A percentile compares a stretch with the other conserved stretches of the same genome.
phyloP scores from a whole-genome alignment of 2,113 vertebrate species.

The Mastomys natalensis region DNA sequence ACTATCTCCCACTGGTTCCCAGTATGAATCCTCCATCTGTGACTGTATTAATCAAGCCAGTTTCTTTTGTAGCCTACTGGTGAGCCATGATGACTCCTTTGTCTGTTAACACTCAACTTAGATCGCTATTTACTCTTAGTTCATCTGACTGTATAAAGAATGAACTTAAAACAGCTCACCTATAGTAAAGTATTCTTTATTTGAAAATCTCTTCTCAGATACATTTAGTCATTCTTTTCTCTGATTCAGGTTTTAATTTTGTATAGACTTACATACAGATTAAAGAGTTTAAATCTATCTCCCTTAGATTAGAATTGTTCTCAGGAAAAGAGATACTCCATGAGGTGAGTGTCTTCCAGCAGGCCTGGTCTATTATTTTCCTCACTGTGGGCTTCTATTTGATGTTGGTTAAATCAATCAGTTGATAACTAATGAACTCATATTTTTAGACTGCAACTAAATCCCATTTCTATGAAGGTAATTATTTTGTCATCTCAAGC shows the following conservation, averaged over 20 bases:
- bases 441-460: constrained; percentile 10
- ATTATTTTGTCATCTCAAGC: neutral
- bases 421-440: neutral
- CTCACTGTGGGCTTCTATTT: neutral
- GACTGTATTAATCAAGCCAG: neutral
- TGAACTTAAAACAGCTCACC: neutral
- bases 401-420: neutral
- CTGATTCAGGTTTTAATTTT: constrained; percentile 14
- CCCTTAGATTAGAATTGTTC: neutral
- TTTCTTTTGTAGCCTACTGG: neutral
- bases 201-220: neutral
- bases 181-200: constrained; percentile 7
- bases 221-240: neutral
- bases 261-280: neutral
- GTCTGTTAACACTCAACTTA: neutral
- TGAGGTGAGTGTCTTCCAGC: neutral
- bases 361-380: neutral
- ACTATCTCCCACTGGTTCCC: neutral
- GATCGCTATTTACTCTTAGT: neutral
- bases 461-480: neutral
- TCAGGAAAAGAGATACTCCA: neutral
- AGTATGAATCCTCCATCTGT: neutral
- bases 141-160: neutral
- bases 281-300: neutral
- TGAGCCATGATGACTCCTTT: neutral